phyloP scores from a whole-genome alignment of 1,140 invertebrate species.

The Nephila pilipes region DNA sequence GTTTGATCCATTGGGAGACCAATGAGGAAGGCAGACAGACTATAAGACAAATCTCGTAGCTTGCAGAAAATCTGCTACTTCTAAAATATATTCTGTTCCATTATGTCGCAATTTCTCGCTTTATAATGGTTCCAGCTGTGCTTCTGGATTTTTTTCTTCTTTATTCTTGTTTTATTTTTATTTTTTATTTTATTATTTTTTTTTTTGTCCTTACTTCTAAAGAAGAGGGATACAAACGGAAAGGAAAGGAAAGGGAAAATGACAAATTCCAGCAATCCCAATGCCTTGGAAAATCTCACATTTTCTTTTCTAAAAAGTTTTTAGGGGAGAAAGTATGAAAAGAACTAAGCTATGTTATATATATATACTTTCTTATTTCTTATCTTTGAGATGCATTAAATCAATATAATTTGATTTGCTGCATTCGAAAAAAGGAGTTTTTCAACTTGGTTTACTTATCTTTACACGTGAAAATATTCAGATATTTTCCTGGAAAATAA shows the following conservation, averaged over 20 bases:
- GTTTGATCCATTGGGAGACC: background rate
- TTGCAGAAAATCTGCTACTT: constrained; percentile 37
- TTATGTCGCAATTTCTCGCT: constrained; percentile 68
- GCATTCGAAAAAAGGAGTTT: background rate
- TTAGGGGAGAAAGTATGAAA: constrained; percentile 24
- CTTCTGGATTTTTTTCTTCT: constrained; percentile 11
- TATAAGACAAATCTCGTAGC: constrained; percentile 14
- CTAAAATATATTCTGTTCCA: constrained; percentile 64
- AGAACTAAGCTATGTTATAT: background rate
- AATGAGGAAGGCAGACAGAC: constrained; percentile 15
- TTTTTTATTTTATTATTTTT: constrained; percentile 49
- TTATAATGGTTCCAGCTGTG: constrained; percentile 72
- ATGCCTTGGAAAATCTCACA: constrained; percentile 9
- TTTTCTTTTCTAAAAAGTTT: background rate
- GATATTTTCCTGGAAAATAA: too few species aligned
- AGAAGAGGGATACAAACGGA: background rate
- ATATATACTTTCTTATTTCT: background rate
- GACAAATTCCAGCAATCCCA: constrained; percentile 29
- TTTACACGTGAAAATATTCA: too few species aligned
- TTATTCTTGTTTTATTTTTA: constrained; percentile 4
- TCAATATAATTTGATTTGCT: constrained; percentile 47
- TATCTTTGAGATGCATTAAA: constrained; percentile 28
- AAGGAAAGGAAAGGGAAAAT: background rate
- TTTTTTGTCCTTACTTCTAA: background rate
- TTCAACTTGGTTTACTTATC: too few species aligned